Conservation (phyloP, 2,113 vertebrate species). For the Corydoras maculifer region DNA sequence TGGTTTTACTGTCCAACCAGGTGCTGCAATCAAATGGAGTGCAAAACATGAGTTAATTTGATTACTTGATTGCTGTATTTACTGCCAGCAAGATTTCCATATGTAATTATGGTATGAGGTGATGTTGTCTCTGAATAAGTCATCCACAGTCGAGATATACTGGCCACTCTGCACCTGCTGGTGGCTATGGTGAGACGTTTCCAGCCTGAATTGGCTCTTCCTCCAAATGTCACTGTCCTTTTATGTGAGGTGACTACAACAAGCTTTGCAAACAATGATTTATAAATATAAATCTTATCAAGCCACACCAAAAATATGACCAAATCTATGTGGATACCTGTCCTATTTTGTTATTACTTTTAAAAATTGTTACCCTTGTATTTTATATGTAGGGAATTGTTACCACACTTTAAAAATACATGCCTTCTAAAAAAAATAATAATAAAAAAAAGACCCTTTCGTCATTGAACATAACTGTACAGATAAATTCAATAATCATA, state of each 20-base stretch:
- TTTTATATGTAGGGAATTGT: too few relatives aligned
- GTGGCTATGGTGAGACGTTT: slow-evolving; percentile 81
- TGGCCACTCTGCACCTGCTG: slow-evolving; percentile 84
- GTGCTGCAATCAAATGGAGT: slow-evolving; percentile 68
- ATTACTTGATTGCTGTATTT: not conserved
- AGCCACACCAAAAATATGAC: too few relatives aligned
- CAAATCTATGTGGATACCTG: too few relatives aligned
- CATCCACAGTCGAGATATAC: slow-evolving; percentile 80
- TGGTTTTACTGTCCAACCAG: slow-evolving; percentile 51
- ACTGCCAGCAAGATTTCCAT: not conserved
- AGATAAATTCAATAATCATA: too few relatives aligned
- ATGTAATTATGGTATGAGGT: not conserved
- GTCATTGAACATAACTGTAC: too few relatives aligned
- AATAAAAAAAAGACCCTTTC: too few relatives aligned
- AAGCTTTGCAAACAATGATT: not conserved
- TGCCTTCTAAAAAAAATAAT: too few relatives aligned
- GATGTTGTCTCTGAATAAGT: slow-evolving; percentile 45
- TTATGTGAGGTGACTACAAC: slow-evolving; percentile 68
- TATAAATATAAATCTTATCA: not conserved
- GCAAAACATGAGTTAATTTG: slow-evolving; percentile 70
- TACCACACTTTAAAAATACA: too few relatives aligned
- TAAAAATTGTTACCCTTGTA: too few relatives aligned
- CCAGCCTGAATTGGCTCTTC: slow-evolving; percentile 71
- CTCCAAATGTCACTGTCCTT: slow-evolving; percentile 70
- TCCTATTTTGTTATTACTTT: too few relatives aligned